These are phyloP conservation scores for Apocrypta bakeri DNA, from an alignment of 1,140 invertebrate genomes.

Conservation along the genomic window DNA sequence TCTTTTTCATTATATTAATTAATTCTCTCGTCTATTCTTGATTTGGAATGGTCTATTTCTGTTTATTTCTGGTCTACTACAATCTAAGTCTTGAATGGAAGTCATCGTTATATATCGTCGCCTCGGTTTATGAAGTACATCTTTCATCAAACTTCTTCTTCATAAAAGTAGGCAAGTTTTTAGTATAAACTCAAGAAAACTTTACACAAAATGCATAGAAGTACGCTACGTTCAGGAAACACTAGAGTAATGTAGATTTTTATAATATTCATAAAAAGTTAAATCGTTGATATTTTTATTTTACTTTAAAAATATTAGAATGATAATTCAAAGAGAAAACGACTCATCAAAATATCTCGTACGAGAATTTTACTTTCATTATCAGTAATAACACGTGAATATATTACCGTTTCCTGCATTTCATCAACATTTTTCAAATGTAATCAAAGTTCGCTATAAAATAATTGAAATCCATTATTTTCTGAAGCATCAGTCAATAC, in stretches of 20 bases:
- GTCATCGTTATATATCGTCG: background rate
- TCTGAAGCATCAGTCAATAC: background rate
- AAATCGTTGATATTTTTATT: background rate
- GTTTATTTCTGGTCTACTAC: background rate
- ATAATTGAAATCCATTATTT: background rate
- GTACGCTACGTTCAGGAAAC: background rate
- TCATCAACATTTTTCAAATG: background rate
- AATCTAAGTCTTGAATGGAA: background rate
- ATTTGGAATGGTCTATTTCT: background rate
- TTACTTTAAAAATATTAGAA: background rate
- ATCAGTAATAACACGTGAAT: too few relatives aligned
- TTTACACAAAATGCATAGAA: background rate
- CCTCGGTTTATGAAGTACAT: background rate
- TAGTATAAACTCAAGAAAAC: background rate
- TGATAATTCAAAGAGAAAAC: background rate
- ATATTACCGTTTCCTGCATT: background rate
- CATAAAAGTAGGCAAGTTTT: background rate
- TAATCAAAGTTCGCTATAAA: background rate
- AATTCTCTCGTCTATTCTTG: background rate
- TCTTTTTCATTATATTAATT: background rate
- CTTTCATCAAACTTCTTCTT: background rate
- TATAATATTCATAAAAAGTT: conserved; percentile 26
- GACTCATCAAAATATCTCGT: too few relatives aligned
- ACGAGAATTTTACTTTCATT: too few relatives aligned
- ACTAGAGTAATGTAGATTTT: background rate